Base-by-base conservation (phyloP, 2,888 invertebrate species). In the Eudasyphora cyanicolor region DNA sequence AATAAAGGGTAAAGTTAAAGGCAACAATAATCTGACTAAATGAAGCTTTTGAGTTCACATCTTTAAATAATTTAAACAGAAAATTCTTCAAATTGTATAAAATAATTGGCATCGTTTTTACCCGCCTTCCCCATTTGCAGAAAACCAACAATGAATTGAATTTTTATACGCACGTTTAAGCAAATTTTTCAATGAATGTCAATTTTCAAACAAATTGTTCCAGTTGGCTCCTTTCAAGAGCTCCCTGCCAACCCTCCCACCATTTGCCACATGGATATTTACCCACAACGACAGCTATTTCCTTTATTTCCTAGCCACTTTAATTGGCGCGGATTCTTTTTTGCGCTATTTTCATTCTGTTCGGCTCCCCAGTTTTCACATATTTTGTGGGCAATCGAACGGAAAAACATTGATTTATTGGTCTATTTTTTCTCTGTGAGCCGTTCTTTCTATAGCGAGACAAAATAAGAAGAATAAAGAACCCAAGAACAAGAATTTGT, bases 341-440 rank as follows among this genome's bases (percentile, higher is more conserved):
- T 24, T 24, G 1, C 4, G 24, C 60, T 29, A 1, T 10, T 6
- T 24, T 10, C n/a, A 32, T 29, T 62, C n/a, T 62, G n/a, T 10
- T 19, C 45, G 29, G 75, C 51, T 76, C 51, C 69, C 64, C 49
- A 17, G 17, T 19, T 27, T 17, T 45, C 45, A 2, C n/a, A 71
- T 54, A 54, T 75, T 71, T 57, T 74, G 60, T 62, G 69, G 69
- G 49, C 60, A 82, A 74, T 74, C 69, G 77, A 51, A 74, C 38
- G 62, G 64, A 77, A 77, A 70, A 77, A 27, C 77, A 60, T 77
- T 82, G 82, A 74, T 77, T 82, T 82, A 82, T 82, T 77, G 67
- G 69, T 45, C 49, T 49, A 45, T 24, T 51, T 35, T n/a, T n/a
- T n/a, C n/a, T n/a, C n/a, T n/a, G n/a, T n/a, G n/a, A n/a, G n/a